Evolutionary conservation across 2,888 invertebrate species (phyloP).

Genomic region (Macaria notata): DNA sequence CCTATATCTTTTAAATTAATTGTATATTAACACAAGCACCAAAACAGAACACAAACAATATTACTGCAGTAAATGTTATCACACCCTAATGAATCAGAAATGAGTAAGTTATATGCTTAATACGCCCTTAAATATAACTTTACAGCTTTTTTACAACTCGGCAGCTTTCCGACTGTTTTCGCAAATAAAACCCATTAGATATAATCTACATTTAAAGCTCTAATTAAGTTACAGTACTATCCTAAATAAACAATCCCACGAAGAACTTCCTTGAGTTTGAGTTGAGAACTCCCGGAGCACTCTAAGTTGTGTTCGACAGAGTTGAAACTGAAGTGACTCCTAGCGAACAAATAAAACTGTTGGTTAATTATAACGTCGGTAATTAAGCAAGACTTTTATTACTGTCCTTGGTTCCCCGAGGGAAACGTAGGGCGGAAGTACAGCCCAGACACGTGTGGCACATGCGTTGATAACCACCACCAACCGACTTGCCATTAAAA

Average conservation of each 20-base stretch:
- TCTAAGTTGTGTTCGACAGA: slow-evolving; percentile 26
- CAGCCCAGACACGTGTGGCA: slow-evolving; percentile 66
- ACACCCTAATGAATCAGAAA: too few relatives aligned
- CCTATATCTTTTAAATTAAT: too few relatives aligned
- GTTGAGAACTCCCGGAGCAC: slow-evolving; percentile 9
- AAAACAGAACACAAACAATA: too few relatives aligned
- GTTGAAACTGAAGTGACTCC: slow-evolving; percentile 29
- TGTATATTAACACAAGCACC: too few relatives aligned
- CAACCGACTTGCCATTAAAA: slow-evolving; percentile 34
- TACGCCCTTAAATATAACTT: too few relatives aligned
- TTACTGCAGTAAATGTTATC: too few relatives aligned
- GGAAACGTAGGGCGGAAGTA: slow-evolving; percentile 73
- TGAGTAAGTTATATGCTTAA: too few relatives aligned
- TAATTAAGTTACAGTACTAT: slow-evolving; percentile 18
- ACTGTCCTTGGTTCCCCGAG: slow-evolving; percentile 64
- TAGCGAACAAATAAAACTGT: slow-evolving; percentile 44
- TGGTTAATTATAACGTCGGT: slow-evolving; percentile 55
- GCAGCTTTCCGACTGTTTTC: too few relatives aligned
- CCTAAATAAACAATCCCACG: slow-evolving; percentile 28
- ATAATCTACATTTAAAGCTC: slow-evolving; percentile 13
- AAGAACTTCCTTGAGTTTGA: slow-evolving; percentile 11
- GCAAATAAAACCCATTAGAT: slow-evolving; percentile 21
- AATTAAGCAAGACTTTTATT: slow-evolving; percentile 68
- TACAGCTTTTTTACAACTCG: too few relatives aligned
- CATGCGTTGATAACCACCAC: slow-evolving; percentile 65